phyloP scores from a whole-genome alignment of 2,113 vertebrate genomes.

The Notothenia coriiceps region DNA sequence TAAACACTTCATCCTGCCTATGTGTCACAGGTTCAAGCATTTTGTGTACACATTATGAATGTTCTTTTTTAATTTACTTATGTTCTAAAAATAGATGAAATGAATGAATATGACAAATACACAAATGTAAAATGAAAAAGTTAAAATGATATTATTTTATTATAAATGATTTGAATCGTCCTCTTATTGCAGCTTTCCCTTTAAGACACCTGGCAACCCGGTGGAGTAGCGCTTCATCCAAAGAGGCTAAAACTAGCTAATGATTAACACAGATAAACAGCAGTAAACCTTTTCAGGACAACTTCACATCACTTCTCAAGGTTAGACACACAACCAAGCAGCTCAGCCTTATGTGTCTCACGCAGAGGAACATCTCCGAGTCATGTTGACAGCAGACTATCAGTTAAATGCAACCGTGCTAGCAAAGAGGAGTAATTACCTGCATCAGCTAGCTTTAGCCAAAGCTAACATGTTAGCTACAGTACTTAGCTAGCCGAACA shows the following conservation, averaged over 20 bases:
- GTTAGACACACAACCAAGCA: constrained; percentile 46
- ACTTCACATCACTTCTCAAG: constrained; percentile 47
- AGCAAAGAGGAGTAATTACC: neutral
- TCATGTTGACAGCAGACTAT: neutral
- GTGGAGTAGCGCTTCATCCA: neutral
- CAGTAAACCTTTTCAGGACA: constrained; percentile 16
- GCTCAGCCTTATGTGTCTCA: rapidly evolving
- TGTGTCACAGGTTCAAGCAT: neutral
- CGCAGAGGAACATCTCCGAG: too few relatives aligned
- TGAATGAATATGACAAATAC: neutral
- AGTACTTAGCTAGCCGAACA: neutral
- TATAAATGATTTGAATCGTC: neutral
- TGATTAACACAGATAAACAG: constrained; percentile 30
- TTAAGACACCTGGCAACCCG: constrained; percentile 29
- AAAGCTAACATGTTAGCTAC: neutral
- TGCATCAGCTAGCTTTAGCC: constrained; percentile 31
- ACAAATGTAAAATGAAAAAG: neutral
- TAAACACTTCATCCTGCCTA: too few relatives aligned
- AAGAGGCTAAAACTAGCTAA: constrained; percentile 17
- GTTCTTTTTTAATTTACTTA: neutral
- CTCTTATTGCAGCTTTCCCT: neutral
- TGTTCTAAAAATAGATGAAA: neutral
- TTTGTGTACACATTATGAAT: neutral
- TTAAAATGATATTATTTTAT: too few relatives aligned
- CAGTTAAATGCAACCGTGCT: neutral